Base-by-base conservation (phyloP, 1,140 invertebrate genomes). In the Drosophila setifemur region DNA sequence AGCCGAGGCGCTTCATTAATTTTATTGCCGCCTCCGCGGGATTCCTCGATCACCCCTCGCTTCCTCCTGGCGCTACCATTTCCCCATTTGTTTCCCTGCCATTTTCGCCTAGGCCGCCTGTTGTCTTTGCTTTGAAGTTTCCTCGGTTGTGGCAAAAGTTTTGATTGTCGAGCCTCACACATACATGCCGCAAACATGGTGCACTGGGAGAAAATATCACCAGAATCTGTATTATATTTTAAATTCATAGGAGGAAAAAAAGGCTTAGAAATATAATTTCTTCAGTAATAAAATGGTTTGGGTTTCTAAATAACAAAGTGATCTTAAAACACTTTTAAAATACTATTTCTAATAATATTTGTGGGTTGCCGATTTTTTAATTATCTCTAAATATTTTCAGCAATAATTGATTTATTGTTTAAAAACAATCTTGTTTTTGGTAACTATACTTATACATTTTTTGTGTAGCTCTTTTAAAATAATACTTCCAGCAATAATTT, bases 1-100 rank as follows among this genome's bases (percentile, higher is more conserved):
- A 71, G 67, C 73, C 40, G 58, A 71, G 79, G 67, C 82, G 81
- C 82, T 85, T 85, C 82, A 85, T 85, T 86, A 85, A 85, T 86
- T 85, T 85, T 87, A 85, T 85, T 75, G 81, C 63, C 82, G 48
- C 47, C 52, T 25, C 14, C 35, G 48, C 40, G 16, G 9, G 16
- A 7, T 26, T 19, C 23, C 19, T n/a, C n/a, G n/a, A n/a, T n/a
- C n/a, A n/a, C 2, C 8, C 39, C 21, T n/a, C 1, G 19, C n/a
- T 25, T 16, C 0, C 9, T 16, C 31, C 19, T 11, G 8, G 14
- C 19, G 1, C 18, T 21, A 9, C 14, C 9, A 45, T 44, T 18
- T 40, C 35, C 6, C 21, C 19, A 25, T 29, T 23, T 42, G 25
- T 43, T 21, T 16, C 49, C 23, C 31, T 53, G 73, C 57, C 33